phyloP scores from a whole-genome alignment of 2,797 vertebrate genomes.

The Argyrosomus regius region DNA sequence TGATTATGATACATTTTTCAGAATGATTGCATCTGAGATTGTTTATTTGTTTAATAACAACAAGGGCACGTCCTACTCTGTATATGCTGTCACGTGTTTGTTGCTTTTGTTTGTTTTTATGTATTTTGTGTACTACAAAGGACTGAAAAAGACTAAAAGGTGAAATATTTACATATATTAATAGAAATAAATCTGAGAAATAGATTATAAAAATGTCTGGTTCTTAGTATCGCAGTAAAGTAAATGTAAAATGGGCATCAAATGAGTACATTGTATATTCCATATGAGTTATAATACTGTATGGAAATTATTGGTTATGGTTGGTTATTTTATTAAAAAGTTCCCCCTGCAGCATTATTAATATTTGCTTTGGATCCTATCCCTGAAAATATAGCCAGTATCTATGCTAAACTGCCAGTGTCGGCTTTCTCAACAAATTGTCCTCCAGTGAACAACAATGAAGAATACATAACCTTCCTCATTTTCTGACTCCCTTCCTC shows the following conservation, averaged over 20 bases:
- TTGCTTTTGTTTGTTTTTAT: no score
- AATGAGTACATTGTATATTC: neutral
- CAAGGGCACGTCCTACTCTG: neutral
- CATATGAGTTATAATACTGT: neutral
- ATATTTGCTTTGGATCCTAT: no score
- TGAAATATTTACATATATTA: constrained; percentile 1
- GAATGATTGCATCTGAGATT: neutral
- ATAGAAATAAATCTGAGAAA: neutral
- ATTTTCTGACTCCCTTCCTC: no score
- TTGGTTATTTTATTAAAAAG: no score
- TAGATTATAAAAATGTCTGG: neutral
- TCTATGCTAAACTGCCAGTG: no score
- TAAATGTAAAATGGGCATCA: neutral
- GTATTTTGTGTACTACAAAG: neutral
- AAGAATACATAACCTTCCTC: no score
- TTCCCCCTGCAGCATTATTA: no score
- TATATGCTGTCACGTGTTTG: no score
- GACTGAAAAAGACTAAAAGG: neutral
- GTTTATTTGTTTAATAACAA: constrained; percentile 14
- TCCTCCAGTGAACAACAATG: no score
- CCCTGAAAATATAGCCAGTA: no score
- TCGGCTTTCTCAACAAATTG: no score
- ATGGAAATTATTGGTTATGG: neutral
- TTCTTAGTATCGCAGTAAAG: neutral
- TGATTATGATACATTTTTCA: constrained; percentile 13